Evolutionary conservation across 1,140 invertebrate genomes (phyloP).

Genomic region (Drosophila leontia): DNA sequence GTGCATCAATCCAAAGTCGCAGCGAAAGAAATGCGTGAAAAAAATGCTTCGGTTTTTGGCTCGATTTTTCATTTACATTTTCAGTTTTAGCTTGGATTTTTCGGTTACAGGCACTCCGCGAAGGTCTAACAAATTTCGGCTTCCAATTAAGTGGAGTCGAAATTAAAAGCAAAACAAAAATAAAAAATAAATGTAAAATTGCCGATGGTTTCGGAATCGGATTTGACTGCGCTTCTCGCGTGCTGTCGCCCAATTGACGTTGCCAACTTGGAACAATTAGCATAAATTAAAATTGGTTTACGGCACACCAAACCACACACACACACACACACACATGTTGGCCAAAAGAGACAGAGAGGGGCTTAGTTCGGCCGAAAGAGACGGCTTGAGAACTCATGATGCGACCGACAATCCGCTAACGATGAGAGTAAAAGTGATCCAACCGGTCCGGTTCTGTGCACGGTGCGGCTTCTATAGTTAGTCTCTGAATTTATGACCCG

Average conservation of each 20-base stretch:
- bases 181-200: slow-evolving; percentile 24
- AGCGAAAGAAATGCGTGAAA: slow-evolving; percentile 70
- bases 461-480: slow-evolving; percentile 72
- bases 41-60: slow-evolving; percentile 34
- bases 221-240: slow-evolving; percentile 59
- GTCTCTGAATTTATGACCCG: slow-evolving; percentile 68
- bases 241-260: slow-evolving; percentile 69
- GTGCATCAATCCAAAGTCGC: slow-evolving; percentile 35
- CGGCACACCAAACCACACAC: slow-evolving; percentile 31
- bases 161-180: slow-evolving; percentile 49
- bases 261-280: slow-evolving; percentile 70
- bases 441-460: slow-evolving; percentile 61
- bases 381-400: slow-evolving; percentile 44
- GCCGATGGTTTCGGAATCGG: slow-evolving; percentile 49
- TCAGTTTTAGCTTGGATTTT: slow-evolving; percentile 3
- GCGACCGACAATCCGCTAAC: slow-evolving; percentile 55
- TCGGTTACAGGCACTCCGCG: slow-evolving; percentile 34
- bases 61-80: slow-evolving; percentile 21
- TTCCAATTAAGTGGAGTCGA: slow-evolving; percentile 46
- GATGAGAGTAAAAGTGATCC: slow-evolving; percentile 82
- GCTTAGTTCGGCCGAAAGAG: background rate
- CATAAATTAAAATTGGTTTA: slow-evolving; percentile 83
- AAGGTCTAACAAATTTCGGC: slow-evolving; percentile 62
- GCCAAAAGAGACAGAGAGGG: slow-evolving; percentile 11
- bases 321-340: background rate